Percentiles rank a stretch among this genome's conserved stretches.
phyloP scores from a whole-genome alignment of 2,113 vertebrate genomes.

The Ochotona curzoniae region DNA sequence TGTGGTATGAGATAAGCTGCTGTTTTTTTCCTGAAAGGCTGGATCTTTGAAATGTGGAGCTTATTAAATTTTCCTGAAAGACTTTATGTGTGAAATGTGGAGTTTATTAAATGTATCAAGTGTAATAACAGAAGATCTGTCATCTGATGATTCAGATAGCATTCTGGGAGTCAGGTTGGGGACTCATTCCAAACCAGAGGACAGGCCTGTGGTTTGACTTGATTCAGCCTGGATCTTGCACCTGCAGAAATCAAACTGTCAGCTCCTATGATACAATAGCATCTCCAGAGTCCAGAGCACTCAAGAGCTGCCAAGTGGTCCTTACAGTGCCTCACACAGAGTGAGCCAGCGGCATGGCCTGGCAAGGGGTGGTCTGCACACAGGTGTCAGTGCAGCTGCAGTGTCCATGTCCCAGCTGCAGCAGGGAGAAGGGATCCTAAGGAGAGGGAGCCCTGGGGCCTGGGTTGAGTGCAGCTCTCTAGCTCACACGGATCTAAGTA shows the following conservation, averaged over 20 bases:
- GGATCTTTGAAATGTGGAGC: too few species aligned
- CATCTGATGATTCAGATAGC: constrained; percentile 27
- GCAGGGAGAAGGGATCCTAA: neutral
- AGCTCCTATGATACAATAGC: neutral
- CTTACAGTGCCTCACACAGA: neutral
- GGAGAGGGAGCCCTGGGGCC: neutral
- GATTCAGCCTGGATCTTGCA: constrained; percentile 14
- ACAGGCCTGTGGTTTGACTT: neutral
- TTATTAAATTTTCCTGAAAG: constrained; percentile 15
- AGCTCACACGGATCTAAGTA: neutral
- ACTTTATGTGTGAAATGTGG: constrained; percentile 39
- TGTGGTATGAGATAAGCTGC: neutral
- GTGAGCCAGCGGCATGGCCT: neutral
- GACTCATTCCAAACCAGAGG: neutral
- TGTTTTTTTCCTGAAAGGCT: neutral
- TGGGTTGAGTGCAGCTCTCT: neutral
- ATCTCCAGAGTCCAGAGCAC: neutral
- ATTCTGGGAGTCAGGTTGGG: neutral
- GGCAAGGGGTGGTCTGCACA: neutral
- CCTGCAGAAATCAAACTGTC: constrained; percentile 32
- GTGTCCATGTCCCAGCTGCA: neutral
- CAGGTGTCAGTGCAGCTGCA: neutral
- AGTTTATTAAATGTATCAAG: constrained; percentile 54
- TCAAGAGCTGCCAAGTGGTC: neutral
- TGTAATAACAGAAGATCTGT: constrained; percentile 35